Evolutionary conservation across 2,113 vertebrate genomes (phyloP).

Genomic region (Phaethon lepturus): DNA sequence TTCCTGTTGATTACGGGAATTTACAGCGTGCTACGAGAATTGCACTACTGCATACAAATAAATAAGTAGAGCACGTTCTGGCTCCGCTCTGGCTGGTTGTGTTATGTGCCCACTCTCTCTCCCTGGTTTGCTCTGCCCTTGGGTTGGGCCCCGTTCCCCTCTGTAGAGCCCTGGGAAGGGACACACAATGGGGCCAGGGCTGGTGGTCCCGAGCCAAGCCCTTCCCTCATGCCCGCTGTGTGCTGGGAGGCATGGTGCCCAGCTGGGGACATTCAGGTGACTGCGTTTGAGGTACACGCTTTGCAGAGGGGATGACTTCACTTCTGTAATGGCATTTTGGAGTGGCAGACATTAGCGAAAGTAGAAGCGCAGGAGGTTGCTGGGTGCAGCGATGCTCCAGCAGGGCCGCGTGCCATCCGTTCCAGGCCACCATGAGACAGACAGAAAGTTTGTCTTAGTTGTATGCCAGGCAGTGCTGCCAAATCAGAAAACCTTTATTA

Average conservation of each 20-base stretch:
- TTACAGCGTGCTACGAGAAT: neutral
- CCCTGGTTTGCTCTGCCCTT: neutral
- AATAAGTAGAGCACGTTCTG: neutral
- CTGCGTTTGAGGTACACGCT: neutral
- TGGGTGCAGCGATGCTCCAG: neutral
- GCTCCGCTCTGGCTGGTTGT: neutral
- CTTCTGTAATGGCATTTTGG: neutral
- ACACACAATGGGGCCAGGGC: fast-evolving
- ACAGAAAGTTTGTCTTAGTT: neutral
- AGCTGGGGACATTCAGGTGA: neutral
- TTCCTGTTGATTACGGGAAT: neutral
- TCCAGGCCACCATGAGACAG: neutral
- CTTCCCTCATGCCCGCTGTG: no score
- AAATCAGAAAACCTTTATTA: neutral
- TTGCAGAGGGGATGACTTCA: neutral
- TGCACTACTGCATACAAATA: fast-evolving
- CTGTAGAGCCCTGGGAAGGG: neutral
- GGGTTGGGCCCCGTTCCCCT: fast-evolving
- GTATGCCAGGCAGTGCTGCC: neutral
- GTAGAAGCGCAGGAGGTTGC: neutral
- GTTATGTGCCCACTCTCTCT: neutral
- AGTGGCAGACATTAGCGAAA: neutral
- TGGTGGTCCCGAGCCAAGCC: neutral
- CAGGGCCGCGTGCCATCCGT: neutral
- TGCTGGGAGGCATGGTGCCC: neutral